A percentile compares a stretch with the other conserved stretches of the same genome.
phyloP scores from a whole-genome alignment of 2,888 invertebrate species.

The Enchytraeus crypticus region DNA sequence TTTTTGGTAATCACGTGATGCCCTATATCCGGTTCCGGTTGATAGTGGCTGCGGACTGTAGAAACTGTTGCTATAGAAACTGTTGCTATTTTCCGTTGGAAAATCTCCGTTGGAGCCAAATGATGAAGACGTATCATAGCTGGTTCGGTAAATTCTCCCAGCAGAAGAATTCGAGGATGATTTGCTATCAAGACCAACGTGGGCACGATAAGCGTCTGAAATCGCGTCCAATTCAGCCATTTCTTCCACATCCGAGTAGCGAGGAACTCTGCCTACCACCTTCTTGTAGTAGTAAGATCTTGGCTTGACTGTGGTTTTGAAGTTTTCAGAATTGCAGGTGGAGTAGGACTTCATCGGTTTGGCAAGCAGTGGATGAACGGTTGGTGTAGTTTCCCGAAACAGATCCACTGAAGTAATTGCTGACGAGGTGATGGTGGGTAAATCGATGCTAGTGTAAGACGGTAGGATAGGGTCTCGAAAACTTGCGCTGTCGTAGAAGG shows the following conservation, averaged over 20 bases:
- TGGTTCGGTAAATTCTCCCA: not conserved
- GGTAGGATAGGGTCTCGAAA: too few species aligned
- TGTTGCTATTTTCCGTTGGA: not conserved
- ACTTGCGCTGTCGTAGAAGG: too few species aligned
- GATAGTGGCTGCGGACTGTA: too few species aligned
- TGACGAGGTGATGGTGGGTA: too few species aligned
- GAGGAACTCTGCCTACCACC: not conserved
- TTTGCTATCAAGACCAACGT: not conserved
- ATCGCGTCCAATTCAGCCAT: not conserved
- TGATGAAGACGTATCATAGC: not conserved
- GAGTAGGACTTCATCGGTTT: not conserved
- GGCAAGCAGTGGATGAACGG: not conserved
- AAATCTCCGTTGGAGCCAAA: not conserved
- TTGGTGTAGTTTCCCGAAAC: not conserved
- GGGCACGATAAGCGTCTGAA: not conserved
- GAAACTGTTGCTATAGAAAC: not conserved
- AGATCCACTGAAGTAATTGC: too few species aligned
- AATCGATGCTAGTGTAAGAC: too few species aligned
- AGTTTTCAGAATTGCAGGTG: not conserved
- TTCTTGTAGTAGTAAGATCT: conserved; percentile 4
- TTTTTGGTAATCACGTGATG: too few species aligned
- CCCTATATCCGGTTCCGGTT: too few species aligned
- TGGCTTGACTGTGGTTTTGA: conserved; percentile 4
- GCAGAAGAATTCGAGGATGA: too few species aligned
- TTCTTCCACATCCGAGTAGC: not conserved